Base-by-base conservation (phyloP, 2,888 invertebrate genomes). In the Drosophila neoperkinsi region DNA sequence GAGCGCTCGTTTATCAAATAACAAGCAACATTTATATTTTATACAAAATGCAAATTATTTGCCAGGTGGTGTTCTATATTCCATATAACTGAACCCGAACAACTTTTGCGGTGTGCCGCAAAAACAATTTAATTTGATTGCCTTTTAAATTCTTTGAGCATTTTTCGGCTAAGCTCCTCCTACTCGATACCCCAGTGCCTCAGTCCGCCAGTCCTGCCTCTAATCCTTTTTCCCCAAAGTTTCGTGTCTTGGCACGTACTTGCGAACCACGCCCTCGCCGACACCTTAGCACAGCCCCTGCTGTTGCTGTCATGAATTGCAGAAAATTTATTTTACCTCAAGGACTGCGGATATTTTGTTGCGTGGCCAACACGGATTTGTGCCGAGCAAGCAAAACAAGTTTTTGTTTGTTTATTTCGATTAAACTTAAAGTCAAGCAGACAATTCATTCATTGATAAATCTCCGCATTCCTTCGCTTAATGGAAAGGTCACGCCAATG, bases 41-140 rank as follows among this genome's bases (percentile, higher is more conserved):
- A 50, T 58, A 51, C 49, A 50, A 71, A 55, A 81, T 58, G 52
- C 58, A 72, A 74, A 67, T 71, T 72, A 75, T 75, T 65, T 59
- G 41, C 34, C 56, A 55, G 38, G 2, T 58, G 68, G 10, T 33
- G 34, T 43, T 68, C 13, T 41, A 18, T 52, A 43, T 59, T 71
- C 51, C 56, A 41, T 56, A 50, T 41, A 34, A 33, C 34, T 63
- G 49, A 67, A 67, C 18, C 68, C 66, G 49, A 56, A 62, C 63
- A 81, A 78, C 57, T 72, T 67, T 81, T 79, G 83, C 30, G 87
- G 81, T 41, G 43, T 80, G 71, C 83, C 77, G 67, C 78, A 84
- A 77, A 71, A 85, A 87, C 88, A 85, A 89, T 87, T 89, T 85
- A 87, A 83, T 88, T 87, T 89, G 82, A 89, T 87, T 87, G 87